Base-by-base conservation (phyloP, 2,113 vertebrate species). In the Cacatua alba region DNA sequence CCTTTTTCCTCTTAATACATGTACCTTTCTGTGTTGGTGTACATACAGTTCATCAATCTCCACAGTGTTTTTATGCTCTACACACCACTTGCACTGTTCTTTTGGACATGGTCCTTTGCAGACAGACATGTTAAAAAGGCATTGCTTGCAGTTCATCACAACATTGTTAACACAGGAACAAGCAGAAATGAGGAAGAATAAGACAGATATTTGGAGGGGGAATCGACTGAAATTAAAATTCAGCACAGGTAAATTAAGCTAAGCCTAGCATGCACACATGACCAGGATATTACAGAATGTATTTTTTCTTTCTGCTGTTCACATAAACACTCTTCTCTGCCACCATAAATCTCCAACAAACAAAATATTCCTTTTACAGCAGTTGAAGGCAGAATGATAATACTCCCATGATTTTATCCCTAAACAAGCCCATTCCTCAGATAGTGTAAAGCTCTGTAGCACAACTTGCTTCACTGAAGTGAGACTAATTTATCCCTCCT, bases 161-260 rank as follows among this genome's bases (percentile, higher is more conserved):
- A 26, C 64, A 21, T 49, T 70, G 70, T 83, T 75, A 74, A 62
- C 26, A 46, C 52, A 44, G 41, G 11, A 46, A 72, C 52, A 74
- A 75, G 52, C 25, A 67, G 16, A 88, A 86, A 10, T 2, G 13
- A 17, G 16, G 62, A 44, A 80, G 60, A 95, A 52, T 26, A 62
- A 86, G 74, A n/a, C 35, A 80, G 39, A 18, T 67, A 69, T 43
- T 82, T n/a, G 76, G 69, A 92, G 29, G 31, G 26, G 41, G 29
- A 76, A 51, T 3, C 53, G n/a, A 18, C 35, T 76, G 39, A 92
- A 94, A 92, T 80, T 86, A 84, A 81, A 94, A 87, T 82, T 46
- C 64, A 49, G 49, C 43, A 83, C 6, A 17, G 74, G 94, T 91
- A 95, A 93, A 86, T 76, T 78, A 91, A 81, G 70, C 60, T 87